Evolutionary conservation across 2,113 vertebrate genomes (phyloP).

Genomic region (Mus pahari): DNA sequence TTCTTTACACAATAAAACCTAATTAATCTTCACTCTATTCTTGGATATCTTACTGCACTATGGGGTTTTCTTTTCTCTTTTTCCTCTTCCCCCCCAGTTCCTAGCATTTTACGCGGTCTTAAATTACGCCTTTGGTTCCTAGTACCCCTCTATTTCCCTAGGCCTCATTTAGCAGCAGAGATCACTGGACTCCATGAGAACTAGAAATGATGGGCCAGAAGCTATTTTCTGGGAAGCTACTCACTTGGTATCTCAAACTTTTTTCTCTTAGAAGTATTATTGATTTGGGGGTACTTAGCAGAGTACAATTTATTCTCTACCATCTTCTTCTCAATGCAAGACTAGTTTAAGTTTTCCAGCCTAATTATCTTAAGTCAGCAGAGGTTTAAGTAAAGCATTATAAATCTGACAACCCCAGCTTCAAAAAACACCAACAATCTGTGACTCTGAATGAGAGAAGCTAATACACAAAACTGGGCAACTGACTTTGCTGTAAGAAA

Average conservation of each 20-base stretch:
- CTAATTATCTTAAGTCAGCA: constrained; percentile 36
- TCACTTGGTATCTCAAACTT: background rate
- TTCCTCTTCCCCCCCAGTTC: background rate
- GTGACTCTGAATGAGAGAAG: constrained; percentile 2
- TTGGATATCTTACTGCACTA: background rate
- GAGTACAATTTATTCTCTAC: constrained; percentile 17
- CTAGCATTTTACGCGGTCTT: background rate
- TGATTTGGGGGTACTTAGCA: background rate
- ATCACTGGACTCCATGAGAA: background rate
- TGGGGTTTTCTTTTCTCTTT: no score
- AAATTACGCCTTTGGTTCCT: constrained; percentile 2
- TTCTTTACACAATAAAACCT: constrained; percentile 46
- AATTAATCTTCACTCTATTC: background rate
- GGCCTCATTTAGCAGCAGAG: background rate
- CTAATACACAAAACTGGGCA: background rate
- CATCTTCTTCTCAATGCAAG: background rate
- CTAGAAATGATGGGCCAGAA: background rate
- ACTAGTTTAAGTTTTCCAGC: background rate
- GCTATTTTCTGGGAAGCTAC: background rate
- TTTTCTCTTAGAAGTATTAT: background rate
- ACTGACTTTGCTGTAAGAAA: constrained; percentile 1
- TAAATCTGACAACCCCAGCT: constrained; percentile 39
- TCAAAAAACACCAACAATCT: constrained; percentile 36
- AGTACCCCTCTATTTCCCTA: constrained; percentile 41
- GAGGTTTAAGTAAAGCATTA: constrained; percentile 32